phyloP scores from a whole-genome alignment of 2,888 invertebrate species.

The Tupiocoris notatus region DNA sequence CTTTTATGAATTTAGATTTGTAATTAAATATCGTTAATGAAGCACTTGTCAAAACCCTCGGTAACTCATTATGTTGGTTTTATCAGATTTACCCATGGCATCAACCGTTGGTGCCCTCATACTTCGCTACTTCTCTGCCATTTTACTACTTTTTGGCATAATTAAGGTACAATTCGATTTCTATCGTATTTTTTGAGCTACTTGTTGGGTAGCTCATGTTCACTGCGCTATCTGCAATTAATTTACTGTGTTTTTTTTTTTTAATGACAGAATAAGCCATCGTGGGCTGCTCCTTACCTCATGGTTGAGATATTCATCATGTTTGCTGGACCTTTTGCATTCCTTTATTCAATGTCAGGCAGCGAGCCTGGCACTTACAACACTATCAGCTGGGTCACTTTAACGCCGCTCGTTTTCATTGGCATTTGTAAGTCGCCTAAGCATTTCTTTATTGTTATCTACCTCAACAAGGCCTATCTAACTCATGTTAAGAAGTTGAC shows the following conservation, averaged over 20 bases:
- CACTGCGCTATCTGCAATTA: too few species aligned
- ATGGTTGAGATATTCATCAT: neutral
- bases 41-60: too few species aligned
- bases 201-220: too few species aligned
- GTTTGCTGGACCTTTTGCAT: neutral
- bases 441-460: too few species aligned
- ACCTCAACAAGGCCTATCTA: too few species aligned
- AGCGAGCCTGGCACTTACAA: neutral
- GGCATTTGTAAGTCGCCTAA: neutral
- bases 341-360: neutral
- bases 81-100: neutral
- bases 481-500: too few species aligned
- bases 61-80: too few species aligned
- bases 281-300: neutral
- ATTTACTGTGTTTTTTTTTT: neutral
- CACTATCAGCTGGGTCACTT: neutral
- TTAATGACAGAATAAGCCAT: neutral
- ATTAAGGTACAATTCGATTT: too few species aligned
- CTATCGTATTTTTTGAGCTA: neutral
- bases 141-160: neutral
- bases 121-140: neutral
- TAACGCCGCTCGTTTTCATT: neutral
- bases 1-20: too few species aligned
- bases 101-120: neutral
- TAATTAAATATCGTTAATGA: too few species aligned